These are phyloP conservation scores for Leiothrix lutea DNA, from an alignment of 2,113 vertebrate genomes.

Conservation along the genomic window DNA sequence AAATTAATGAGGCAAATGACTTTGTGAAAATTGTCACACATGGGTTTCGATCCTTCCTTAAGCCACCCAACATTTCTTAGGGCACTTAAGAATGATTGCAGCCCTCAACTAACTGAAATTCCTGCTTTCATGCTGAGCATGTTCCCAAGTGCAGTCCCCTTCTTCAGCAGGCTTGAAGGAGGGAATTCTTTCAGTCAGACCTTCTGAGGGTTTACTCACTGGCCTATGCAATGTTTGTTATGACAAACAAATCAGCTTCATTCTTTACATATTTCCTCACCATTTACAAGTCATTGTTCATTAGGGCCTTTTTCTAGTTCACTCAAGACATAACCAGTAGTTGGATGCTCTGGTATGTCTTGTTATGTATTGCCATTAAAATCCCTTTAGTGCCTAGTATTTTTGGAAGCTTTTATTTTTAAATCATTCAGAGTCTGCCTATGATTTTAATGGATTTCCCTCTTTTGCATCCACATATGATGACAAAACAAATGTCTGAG, in stretches of 20 bases:
- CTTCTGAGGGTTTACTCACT: neutral
- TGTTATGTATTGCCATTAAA: neutral
- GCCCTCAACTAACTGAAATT: neutral
- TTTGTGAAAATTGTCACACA: neutral
- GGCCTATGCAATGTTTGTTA: neutral
- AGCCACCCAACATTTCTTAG: neutral
- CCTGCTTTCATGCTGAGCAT: neutral
- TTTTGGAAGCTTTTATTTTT: neutral
- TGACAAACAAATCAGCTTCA: neutral
- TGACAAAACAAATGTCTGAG: neutral
- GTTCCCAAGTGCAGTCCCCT: neutral
- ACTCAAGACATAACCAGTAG: neutral
- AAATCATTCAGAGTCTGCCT: neutral
- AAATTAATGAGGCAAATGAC: neutral
- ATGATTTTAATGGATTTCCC: neutral
- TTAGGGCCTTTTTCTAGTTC: neutral
- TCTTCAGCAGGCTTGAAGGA: neutral
- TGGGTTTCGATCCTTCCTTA: neutral
- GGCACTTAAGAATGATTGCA: neutral
- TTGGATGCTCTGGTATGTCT: neutral
- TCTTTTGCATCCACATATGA: neutral
- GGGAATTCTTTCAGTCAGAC: neutral
- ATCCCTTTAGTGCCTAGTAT: neutral
- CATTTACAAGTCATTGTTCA: neutral
- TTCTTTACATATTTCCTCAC: neutral